These are phyloP conservation scores for Sminthopsis crassicaudata DNA, from an alignment of 2,113 vertebrate species.

Conservation along the genomic window DNA sequence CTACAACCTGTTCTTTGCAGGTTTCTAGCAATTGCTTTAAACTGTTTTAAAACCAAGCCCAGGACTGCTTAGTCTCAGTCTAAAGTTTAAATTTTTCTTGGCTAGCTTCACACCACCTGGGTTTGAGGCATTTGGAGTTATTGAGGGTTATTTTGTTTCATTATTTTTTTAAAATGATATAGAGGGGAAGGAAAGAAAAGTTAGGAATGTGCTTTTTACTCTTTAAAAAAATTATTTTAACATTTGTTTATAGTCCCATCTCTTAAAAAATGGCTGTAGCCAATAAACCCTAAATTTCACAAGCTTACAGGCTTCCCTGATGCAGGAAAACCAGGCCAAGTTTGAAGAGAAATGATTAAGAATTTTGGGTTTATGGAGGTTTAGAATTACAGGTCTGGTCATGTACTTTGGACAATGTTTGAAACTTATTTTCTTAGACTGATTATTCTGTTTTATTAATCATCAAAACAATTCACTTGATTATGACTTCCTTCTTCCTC, in stretches of 20 bases:
- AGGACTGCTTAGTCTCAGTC: conserved; percentile 49
- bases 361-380: conserved; percentile 30
- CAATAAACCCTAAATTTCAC: conserved; percentile 4
- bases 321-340: conserved; percentile 47
- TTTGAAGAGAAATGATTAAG: conserved; percentile 61
- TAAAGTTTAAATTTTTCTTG: conserved; percentile 68
- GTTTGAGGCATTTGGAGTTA: conserved; percentile 58
- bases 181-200: conserved; percentile 35
- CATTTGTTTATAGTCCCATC: conserved; percentile 39
- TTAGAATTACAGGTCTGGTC: conserved; percentile 49
- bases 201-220: conserved; percentile 53
- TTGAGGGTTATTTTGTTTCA: conserved; percentile 12
- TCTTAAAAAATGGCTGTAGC: conserved; percentile 24
- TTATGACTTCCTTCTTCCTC: background rate
- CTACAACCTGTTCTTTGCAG: conserved; percentile 33
- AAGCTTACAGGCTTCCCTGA: background rate
- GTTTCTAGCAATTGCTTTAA: conserved; percentile 57
- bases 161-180: conserved; percentile 49
- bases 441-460: background rate
- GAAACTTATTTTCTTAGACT: conserved; percentile 32
- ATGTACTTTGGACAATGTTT: background rate
- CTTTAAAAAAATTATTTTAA: background rate
- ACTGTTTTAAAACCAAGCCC: conserved; percentile 31
- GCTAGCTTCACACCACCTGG: conserved; percentile 56
- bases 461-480: background rate